Percentiles rank a stretch among this genome's conserved stretches.
Conservation (phyloP, 2,797 vertebrate genomes). For the Pseudomugil gertrudae region DNA sequence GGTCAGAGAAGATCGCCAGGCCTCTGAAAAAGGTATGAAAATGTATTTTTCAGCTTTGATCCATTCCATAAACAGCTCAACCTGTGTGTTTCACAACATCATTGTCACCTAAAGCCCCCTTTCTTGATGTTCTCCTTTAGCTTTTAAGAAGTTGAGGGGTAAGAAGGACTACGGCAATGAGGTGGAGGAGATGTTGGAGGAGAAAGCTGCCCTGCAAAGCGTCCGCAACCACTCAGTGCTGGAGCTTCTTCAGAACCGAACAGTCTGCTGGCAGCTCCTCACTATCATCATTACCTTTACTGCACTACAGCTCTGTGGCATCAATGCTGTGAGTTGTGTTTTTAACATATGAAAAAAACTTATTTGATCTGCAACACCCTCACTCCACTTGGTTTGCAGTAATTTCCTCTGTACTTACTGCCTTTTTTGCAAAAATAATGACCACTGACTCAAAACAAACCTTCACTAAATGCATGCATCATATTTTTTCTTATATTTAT, state of each 20-base stretch:
- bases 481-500: background rate
- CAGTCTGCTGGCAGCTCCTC: slow-evolving; percentile 84
- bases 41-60: background rate
- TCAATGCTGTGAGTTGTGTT: slow-evolving; percentile 74
- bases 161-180: slow-evolving; percentile 69
- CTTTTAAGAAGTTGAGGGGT: slow-evolving; percentile 83
- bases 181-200: slow-evolving; percentile 84
- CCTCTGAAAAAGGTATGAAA: slow-evolving; percentile 75
- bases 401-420: background rate
- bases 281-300: slow-evolving; percentile 67
- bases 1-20: slow-evolving; percentile 70
- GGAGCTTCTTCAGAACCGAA: slow-evolving; percentile 75
- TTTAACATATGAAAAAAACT: background rate
- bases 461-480: background rate
- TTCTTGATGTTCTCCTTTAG: slow-evolving; percentile 52
- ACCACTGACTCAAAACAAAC: background rate
- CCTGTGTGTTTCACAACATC: background rate
- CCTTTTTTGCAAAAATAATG: background rate
- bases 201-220: slow-evolving; percentile 69
- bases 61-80: background rate
- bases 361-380: background rate
- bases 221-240: slow-evolving; percentile 66
- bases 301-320: slow-evolving; percentile 77
- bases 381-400: background rate
- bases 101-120: background rate